phyloP scores from a whole-genome alignment of 1,140 invertebrate genomes.

The Glossosoma conforme region DNA sequence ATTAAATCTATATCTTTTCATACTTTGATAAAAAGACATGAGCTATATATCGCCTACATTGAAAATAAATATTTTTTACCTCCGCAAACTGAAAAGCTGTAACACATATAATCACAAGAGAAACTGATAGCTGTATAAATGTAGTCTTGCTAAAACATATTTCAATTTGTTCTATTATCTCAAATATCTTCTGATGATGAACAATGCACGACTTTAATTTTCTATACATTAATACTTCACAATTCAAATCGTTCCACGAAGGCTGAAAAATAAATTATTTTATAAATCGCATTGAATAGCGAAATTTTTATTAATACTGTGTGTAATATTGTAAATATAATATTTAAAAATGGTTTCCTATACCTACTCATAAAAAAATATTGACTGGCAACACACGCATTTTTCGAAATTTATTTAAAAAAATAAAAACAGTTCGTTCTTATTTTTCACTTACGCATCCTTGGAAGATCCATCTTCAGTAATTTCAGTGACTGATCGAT shows the following conservation, averaged over 20 bases:
- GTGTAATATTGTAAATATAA: too few relatives aligned
- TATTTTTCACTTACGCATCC: too few relatives aligned
- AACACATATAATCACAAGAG: constrained; percentile 51
- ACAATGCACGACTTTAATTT: constrained; percentile 30
- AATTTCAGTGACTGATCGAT: too few relatives aligned
- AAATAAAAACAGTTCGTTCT: too few relatives aligned
- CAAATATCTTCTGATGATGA: constrained; percentile 39
- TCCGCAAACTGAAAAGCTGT: constrained; percentile 48
- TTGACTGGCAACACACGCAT: too few relatives aligned
- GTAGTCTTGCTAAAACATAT: constrained; percentile 43
- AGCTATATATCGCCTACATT: constrained; percentile 24
- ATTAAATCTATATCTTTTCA: constrained; percentile 6
- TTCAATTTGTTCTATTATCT: constrained; percentile 39
- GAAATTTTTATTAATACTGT: too few relatives aligned
- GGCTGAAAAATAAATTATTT: not conserved
- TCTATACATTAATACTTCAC: constrained; percentile 1
- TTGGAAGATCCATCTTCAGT: too few relatives aligned
- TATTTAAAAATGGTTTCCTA: too few relatives aligned
- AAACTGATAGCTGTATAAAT: constrained; percentile 48
- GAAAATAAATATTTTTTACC: constrained; percentile 33
- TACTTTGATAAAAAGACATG: constrained; percentile 16
- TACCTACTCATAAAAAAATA: too few relatives aligned
- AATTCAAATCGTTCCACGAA: too few relatives aligned
- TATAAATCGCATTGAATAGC: too few relatives aligned
- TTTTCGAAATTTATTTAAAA: too few relatives aligned